Percentiles rank a stretch among this genome's conserved stretches.
Conservation (phyloP, 2,797 vertebrate species). For the Melanotaenia trifasciata region DNA sequence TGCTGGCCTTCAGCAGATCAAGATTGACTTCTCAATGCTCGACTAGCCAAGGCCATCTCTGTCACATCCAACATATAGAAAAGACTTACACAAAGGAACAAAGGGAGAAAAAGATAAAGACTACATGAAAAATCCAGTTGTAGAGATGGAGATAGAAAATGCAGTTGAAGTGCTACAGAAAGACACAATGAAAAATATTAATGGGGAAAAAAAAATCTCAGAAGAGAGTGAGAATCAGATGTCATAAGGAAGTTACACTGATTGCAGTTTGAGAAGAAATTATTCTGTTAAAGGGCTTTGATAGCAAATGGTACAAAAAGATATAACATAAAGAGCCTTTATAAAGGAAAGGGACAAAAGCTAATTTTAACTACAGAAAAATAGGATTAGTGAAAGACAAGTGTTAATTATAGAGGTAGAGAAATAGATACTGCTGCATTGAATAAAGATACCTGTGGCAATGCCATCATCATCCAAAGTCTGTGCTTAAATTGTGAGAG, state of each 20-base stretch:
- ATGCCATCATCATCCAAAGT: slow-evolving; percentile 17
- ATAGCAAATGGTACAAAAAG: not conserved
- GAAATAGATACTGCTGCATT: no score
- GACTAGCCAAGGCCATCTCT: slow-evolving; percentile 37
- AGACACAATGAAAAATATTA: not conserved
- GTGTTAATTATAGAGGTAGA: slow-evolving; percentile 1
- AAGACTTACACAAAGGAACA: not conserved
- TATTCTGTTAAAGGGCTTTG: slow-evolving; percentile 16
- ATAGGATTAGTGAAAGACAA: not conserved
- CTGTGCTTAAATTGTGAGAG: slow-evolving; percentile 10
- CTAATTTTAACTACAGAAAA: not conserved
- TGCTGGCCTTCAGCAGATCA: slow-evolving; percentile 11
- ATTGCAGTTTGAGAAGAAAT: slow-evolving; percentile 1
- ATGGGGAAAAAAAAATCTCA: slow-evolving; percentile 9
- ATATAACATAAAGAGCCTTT: not conserved
- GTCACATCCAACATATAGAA: slow-evolving; percentile 46
- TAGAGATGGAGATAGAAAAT: not conserved
- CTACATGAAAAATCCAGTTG: not conserved
- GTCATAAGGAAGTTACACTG: slow-evolving; percentile 3
- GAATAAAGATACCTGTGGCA: slow-evolving; percentile 5
- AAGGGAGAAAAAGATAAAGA: not conserved
- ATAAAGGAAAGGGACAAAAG: slow-evolving; percentile 1
- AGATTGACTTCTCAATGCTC: slow-evolving; percentile 33
- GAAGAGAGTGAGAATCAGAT: slow-evolving; percentile 15
- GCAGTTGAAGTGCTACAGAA: slow-evolving; percentile 1